Conservation (phyloP, 2,113 vertebrate genomes). For the Microcebus griseorufus region DNA sequence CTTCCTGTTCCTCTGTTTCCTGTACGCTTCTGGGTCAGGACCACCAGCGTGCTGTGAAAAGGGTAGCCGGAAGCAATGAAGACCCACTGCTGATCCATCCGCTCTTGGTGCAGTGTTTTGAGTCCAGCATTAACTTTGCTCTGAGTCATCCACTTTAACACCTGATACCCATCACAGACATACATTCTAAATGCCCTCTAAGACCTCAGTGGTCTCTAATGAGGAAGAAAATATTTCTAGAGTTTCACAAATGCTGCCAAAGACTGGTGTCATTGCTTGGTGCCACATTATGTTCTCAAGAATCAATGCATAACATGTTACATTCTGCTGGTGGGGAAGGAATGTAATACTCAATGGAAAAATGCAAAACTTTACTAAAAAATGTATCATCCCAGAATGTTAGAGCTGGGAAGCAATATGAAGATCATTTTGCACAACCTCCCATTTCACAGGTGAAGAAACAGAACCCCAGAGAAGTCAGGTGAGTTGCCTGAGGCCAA, state of each 20-base stretch:
- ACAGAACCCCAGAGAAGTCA: not conserved
- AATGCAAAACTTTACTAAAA: not conserved
- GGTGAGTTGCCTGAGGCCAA: not conserved
- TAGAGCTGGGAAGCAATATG: not conserved
- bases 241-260: not conserved
- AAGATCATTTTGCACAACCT: not conserved
- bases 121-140: not conserved
- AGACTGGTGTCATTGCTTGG: not conserved
- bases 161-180: not conserved
- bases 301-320: not conserved
- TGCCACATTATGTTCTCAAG: not conserved
- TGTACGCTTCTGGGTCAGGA: not conserved
- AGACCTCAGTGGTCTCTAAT: not conserved
- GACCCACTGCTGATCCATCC: not conserved
- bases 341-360: not conserved
- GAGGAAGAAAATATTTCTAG: not conserved
- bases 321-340: not conserved
- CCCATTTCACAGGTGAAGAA: not conserved
- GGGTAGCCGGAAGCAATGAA: not conserved
- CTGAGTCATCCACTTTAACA: not conserved
- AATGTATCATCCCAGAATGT: not conserved
- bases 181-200: not conserved
- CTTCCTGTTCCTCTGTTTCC: conserved; percentile 12
- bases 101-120: not conserved
- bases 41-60: not conserved